Evolutionary conservation across 2,113 vertebrate genomes (phyloP), one percentile per base, ranked within the genome.

Genomic region (Macquaria australasica): DNA sequence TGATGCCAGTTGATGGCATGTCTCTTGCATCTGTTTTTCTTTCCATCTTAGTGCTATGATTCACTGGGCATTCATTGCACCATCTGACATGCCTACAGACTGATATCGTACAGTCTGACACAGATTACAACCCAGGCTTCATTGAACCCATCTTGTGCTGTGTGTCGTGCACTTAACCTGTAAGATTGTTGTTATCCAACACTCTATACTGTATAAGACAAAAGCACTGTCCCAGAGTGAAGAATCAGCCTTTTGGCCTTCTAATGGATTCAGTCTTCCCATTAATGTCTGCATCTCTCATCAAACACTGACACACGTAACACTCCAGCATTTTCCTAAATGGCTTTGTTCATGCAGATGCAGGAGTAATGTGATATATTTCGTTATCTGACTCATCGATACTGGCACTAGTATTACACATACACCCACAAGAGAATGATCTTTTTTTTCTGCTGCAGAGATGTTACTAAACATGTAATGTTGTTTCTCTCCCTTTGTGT

Each of bases 401-500:
- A 80, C 70, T 5, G 37, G 34, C 25, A 41, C 69, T 85, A 66
- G 31, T 58, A 60, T 90, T 64, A 88, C 73, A 72, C 64, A 79
- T 83, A 56, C 43, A 84, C 55, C 68, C 70, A 86, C 55, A 87
- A 59, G 39, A 84, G 14, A 84, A 67, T 81, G 59, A 76, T 73
- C 78, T 81, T 90, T 82, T 75, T 82, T 75, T 87, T 55, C 14
- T 89, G 45, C 74, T 77, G 62, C 56, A 62, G 77, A 79, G 25
- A 71, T 76, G 68, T 79, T 70, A 81, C 85, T 87, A 83, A 92
- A 90, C 83, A 76, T 84, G 45, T 74, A 58, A 75, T 87, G 55
- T 92, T 73, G 6, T 89, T 87, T 90, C 73, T 89, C 56, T 88
- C 14, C 45, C 76, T 82, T 63, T 85, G 23, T 89, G 37, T 84